Base-by-base conservation (phyloP, 1,140 invertebrate species). In the Cepaea nemoralis region DNA sequence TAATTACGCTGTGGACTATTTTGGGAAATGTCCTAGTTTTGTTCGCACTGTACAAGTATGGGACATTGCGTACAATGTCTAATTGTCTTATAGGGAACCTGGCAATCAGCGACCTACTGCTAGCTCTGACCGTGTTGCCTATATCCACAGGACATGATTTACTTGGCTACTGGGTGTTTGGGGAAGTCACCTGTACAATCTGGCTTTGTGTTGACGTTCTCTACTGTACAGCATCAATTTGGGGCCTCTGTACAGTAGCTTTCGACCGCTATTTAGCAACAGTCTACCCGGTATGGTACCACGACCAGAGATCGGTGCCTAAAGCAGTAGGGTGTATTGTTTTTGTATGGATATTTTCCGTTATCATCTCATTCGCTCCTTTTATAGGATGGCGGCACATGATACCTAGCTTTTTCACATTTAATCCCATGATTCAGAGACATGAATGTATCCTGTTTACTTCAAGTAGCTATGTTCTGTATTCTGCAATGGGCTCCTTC, bases 401-500 rank as follows among this genome's bases (percentile, higher is more conserved):
- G 86, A 87, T 88, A 37, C 84, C 87, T 19, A 87, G 83, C 59
- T 87, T 89, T 69, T 90, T 88, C 77, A 79, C 85, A 71, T 87
- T 87, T 84, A 85, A 88, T 75, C 50, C 81, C n/a, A 37, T 31
- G 12, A 86, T 87, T 35, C 86, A 87, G 37, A 85, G 86, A 16
- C 87, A 90, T 69, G 82, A 91, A 31, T 92, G 91, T 83, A 85
- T 91, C 31, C 84, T 92, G 42, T 92, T 92, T 84, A 83, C 87
- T 59, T 88, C 86, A 19, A 94, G 95, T 75, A 95, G 96, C 33
- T 99, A 99, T 93, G 98, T 99, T 85, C 93, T 99, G 71, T 99
- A 97, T 92, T 97, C 96, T 6, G 97, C 97, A 1, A 94, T 98
- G 35, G 97, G 97, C 14, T 98, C 97, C 74, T 99, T 99, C 94